Percentiles rank a stretch among this genome's conserved stretches.
Evolutionary conservation across 2,888 invertebrate genomes (phyloP).

Genomic region (Sesamia inferens): DNA sequence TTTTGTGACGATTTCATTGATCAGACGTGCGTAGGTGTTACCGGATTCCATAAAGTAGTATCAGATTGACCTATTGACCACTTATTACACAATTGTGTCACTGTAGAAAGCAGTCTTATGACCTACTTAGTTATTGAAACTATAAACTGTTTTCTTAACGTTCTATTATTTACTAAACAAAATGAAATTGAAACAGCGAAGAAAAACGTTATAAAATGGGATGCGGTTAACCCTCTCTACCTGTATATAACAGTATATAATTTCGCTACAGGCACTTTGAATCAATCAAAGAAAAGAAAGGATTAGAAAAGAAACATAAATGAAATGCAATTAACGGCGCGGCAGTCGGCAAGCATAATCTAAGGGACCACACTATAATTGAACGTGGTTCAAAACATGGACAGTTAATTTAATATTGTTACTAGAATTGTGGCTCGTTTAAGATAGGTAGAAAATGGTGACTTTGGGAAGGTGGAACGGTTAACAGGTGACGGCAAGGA

Average conservation of each 20-base stretch:
- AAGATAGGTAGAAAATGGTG: slow-evolving; percentile 32
- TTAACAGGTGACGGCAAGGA: slow-evolving; percentile 50
- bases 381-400: neutral
- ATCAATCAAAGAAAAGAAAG: slow-evolving; percentile 13
- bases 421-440: neutral
- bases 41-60: slow-evolving; percentile 19
- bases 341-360: slow-evolving; percentile 6
- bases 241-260: neutral
- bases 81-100: slow-evolving; percentile 22
- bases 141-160: neutral
- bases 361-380: slow-evolving; percentile 17
- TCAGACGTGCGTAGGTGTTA: slow-evolving; percentile 29
- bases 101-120: slow-evolving; percentile 38
- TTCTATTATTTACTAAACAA: neutral
- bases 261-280: slow-evolving; percentile 5
- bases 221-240: neutral
- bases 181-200: slow-evolving; percentile 6
- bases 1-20: slow-evolving; percentile 10
- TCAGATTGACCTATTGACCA: slow-evolving; percentile 30
- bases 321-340: slow-evolving; percentile 9
- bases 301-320: slow-evolving; percentile 9
- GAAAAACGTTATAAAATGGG: neutral
- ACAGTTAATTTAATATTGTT: slow-evolving; percentile 8
- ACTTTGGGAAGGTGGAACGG: slow-evolving; percentile 31
- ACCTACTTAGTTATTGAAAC: slow-evolving; percentile 2